Percentiles rank a stretch among this genome's conserved stretches.
Evolutionary conservation across 2,888 invertebrate species (phyloP).

Genomic region (Camptogramma bilineatum): DNA sequence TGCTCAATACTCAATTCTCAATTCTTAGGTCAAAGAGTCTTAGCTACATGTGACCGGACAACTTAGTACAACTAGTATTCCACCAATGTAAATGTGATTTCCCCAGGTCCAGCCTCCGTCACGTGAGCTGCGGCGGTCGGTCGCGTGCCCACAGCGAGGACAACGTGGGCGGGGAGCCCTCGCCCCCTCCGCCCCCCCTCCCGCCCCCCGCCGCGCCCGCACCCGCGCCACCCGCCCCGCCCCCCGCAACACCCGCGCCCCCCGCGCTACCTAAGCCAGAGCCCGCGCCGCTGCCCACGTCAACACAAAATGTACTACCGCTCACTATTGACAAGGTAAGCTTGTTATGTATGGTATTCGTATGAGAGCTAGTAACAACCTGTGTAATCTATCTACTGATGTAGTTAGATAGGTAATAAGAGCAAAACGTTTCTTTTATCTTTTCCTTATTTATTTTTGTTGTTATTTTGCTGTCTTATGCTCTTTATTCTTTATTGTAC

Average conservation of each 20-base stretch:
- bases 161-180: constrained; percentile 42
- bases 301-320: constrained; percentile 63
- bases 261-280: constrained; percentile 22
- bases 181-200: constrained; percentile 29
- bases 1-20: too few species aligned
- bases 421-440: too few species aligned
- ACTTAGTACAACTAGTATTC: too few species aligned
- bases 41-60: too few species aligned
- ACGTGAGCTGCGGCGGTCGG: constrained; percentile 37
- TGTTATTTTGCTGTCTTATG: too few species aligned
- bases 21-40: too few species aligned
- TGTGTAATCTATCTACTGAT: too few species aligned
- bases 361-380: too few species aligned
- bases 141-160: constrained; percentile 41
- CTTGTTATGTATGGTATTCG: not conserved
- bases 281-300: constrained; percentile 32
- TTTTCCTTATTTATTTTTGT: too few species aligned
- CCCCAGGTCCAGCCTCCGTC: constrained; percentile 40
- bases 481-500: too few species aligned
- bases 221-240: constrained; percentile 35
- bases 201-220: constrained; percentile 9
- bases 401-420: too few species aligned
- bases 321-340: constrained; percentile 77
- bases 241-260: constrained; percentile 36
- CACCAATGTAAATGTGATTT: not conserved